Percentiles rank a stretch among this genome's conserved stretches.
Evolutionary conservation across 1,140 invertebrate species (phyloP).

Genomic region (Drosophila repletoides): DNA sequence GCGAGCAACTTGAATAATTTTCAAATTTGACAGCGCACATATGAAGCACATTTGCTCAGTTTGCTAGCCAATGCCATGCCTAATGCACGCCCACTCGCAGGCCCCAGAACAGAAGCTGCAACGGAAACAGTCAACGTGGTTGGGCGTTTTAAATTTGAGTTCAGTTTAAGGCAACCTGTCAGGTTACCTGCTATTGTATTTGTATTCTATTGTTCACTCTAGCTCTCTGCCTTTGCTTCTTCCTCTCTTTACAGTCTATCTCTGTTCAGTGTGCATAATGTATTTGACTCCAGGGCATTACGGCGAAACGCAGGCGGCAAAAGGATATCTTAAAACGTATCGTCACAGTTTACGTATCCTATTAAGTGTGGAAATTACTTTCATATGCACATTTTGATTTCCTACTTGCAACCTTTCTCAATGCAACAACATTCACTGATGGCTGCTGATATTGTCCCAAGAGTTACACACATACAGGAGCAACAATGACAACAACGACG

Average conservation of each 20-base stretch:
- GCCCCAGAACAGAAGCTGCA: constrained; percentile 62
- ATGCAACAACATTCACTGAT: constrained; percentile 14
- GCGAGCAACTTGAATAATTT: constrained; percentile 72
- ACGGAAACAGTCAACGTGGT: constrained; percentile 63
- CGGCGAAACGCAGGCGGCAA: constrained; percentile 60
- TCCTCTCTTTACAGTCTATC: not conserved
- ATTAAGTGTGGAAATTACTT: constrained; percentile 78
- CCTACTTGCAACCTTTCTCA: constrained; percentile 52
- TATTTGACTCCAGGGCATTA: constrained; percentile 56
- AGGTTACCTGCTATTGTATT: constrained; percentile 48
- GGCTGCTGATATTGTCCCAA: constrained; percentile 8
- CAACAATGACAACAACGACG: constrained; percentile 2
- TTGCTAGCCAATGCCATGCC: constrained; percentile 3
- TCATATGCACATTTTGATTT: constrained; percentile 80
- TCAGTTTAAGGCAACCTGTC: constrained; percentile 42
- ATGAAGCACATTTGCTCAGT: too few relatives aligned
- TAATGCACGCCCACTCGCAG: too few relatives aligned
- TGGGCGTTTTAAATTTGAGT: constrained; percentile 35
- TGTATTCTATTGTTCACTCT: not conserved
- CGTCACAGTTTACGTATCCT: constrained; percentile 72
- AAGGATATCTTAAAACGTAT: constrained; percentile 75
- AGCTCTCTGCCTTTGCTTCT: not conserved
- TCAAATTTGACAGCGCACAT: constrained; percentile 76
- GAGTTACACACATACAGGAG: not conserved
- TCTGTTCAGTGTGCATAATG: constrained; percentile 59